Base-by-base conservation (phyloP, 2,797 vertebrate species). In the Bradypodion ventrale region DNA sequence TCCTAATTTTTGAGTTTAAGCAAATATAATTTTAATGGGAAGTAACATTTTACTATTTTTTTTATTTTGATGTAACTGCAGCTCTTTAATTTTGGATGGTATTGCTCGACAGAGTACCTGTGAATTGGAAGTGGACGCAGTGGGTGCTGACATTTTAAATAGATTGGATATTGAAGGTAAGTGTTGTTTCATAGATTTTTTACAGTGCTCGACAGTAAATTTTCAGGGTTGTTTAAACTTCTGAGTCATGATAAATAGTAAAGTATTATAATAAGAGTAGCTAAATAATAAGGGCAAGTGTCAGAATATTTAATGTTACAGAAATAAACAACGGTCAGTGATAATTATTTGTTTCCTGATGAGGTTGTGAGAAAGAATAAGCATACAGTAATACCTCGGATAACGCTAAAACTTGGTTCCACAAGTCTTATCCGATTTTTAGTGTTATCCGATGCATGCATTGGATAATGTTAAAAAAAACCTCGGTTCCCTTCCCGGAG, bases 71-170 rank as follows among this genome's bases (percentile, higher is more conserved):
- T 90, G 89, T 92, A 91, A 83, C 93, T 93, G 77, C 93, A 99
- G 99, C 92, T 99, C 98, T 86, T 95, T 98, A 88, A 91, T 99
- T 85, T 92, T 99, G 93, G 97, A 98, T 66, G 97, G 96, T 46
- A 96, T 98, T 92, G 95, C 96, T 87, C 98, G 95, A 89, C 97
- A 97, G 93, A 99, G 98, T 95, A 98, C 97, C 59, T 99, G 99
- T 94, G 98, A 99, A 95, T 96, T 99, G 94, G 99, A 99, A 94
- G 98, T 97, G 29, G 99, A 99, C 88, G 99, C 97, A 21, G 98
- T 99, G 79, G 98, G 98, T 90, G 97, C 97, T 79, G 99, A 99
- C 90, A 93, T 99, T 93, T 96, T 99, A 89, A 99, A 99, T 95
- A 97, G 98, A n/a, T 93, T 98, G 87, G 98, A 99, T 89, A 97